Conservation (phyloP, 2,113 vertebrate genomes). For the Cromileptes altivelis region DNA sequence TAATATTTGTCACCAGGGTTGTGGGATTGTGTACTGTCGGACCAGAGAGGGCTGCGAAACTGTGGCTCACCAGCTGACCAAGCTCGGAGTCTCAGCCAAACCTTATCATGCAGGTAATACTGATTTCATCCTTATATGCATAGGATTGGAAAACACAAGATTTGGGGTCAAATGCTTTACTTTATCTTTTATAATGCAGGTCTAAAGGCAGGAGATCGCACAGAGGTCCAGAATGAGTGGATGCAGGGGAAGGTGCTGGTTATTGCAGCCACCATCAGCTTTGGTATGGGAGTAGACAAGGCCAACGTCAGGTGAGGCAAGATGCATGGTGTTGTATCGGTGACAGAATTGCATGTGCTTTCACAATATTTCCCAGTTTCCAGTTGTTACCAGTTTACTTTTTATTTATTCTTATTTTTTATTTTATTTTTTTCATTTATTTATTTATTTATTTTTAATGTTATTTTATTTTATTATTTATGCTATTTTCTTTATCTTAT, state of each 20-base stretch:
- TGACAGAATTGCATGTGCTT: neutral
- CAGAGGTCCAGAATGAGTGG: conserved; percentile 92
- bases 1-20: conserved; percentile 84
- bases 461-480: too few relatives aligned
- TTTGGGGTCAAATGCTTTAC: neutral
- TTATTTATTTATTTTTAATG: too few relatives aligned
- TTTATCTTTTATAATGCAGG: conserved; percentile 77
- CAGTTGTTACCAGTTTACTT: too few relatives aligned
- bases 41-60: conserved; percentile 94
- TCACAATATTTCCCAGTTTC: too few relatives aligned
- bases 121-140: neutral
- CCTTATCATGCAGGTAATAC: conserved; percentile 95
- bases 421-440: too few relatives aligned
- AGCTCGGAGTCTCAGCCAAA: conserved; percentile 90
- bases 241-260: conserved; percentile 94
- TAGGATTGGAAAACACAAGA: neutral
- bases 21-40: conserved; percentile 97
- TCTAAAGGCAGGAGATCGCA: conserved; percentile 91
- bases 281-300: conserved; percentile 99
- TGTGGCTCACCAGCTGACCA: conserved; percentile 91
- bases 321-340: neutral
- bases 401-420: too few relatives aligned
- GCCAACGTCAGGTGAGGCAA: conserved; percentile 92
- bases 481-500: too few relatives aligned
- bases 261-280: conserved; percentile 98